Evolutionary conservation across 2,888 invertebrate species (phyloP).

Genomic region (Patella ulyssiponensis): DNA sequence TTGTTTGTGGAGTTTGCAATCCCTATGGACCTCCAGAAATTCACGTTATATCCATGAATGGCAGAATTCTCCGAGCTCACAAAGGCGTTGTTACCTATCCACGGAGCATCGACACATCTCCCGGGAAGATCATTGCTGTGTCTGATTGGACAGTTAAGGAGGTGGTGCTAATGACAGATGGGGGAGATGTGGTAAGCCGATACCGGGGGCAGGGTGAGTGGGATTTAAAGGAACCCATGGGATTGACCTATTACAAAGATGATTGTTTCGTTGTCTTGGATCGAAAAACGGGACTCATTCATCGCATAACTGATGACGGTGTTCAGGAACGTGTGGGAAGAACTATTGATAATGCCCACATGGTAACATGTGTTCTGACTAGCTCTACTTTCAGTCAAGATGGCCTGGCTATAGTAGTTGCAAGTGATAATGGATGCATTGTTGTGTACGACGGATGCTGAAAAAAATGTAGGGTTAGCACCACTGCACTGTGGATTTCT

Average conservation of each 20-base stretch:
- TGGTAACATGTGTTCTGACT: neutral
- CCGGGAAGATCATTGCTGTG: slow-evolving; percentile 11
- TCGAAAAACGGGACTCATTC: slow-evolving; percentile 6
- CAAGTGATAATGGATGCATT: neutral
- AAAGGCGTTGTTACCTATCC: slow-evolving; percentile 14
- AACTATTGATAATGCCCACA: neutral
- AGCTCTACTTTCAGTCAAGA: neutral
- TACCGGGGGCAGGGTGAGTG: neutral
- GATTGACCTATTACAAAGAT: slow-evolving; percentile 8
- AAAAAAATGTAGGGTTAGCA: no score
- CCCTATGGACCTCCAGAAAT: slow-evolving; percentile 17
- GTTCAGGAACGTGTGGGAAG: neutral
- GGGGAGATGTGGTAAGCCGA: neutral
- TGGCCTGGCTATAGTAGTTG: neutral
- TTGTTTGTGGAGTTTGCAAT: slow-evolving; percentile 13
- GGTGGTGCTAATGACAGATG: slow-evolving; percentile 1
- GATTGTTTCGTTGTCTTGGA: slow-evolving; percentile 14
- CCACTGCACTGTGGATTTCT: no score
- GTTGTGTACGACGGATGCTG: neutral
- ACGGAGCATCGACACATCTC: slow-evolving; percentile 7
- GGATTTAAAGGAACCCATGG: slow-evolving; percentile 15
- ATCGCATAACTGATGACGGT: neutral
- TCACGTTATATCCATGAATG: slow-evolving; percentile 9
- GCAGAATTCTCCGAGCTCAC: neutral
- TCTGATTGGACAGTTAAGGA: slow-evolving; percentile 22